phyloP scores from a whole-genome alignment of 2,888 invertebrate species.

The Rhimphoctona megacephalus region DNA sequence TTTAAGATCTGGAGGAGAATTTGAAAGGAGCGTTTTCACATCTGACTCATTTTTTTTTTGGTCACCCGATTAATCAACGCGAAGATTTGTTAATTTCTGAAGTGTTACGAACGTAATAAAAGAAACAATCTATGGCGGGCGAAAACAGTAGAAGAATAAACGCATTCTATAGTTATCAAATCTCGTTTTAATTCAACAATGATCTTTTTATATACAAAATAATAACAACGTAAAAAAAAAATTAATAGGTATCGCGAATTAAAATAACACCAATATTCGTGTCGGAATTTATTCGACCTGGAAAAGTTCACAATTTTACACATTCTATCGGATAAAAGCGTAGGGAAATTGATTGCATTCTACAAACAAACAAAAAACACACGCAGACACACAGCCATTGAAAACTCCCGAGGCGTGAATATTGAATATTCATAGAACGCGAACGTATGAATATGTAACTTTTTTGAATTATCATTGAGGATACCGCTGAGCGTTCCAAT shows the following conservation, averaged over 20 bases:
- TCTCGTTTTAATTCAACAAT: neutral
- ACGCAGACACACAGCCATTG: neutral
- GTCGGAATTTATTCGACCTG: neutral
- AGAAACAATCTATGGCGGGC: too few species aligned
- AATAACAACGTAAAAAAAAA: neutral
- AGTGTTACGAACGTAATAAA: too few species aligned
- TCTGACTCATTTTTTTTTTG: neutral
- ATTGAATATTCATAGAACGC: constrained; percentile 64
- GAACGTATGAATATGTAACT: constrained; percentile 60
- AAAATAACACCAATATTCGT: neutral
- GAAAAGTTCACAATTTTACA: neutral
- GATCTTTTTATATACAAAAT: neutral
- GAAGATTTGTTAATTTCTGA: neutral
- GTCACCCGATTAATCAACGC: neutral
- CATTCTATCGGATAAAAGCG: neutral
- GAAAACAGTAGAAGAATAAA: too few species aligned
- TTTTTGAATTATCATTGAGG: constrained; percentile 48
- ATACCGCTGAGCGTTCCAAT: constrained; percentile 8
- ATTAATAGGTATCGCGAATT: neutral
- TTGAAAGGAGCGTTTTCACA: neutral
- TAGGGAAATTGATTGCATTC: constrained; percentile 16
- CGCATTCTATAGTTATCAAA: neutral
- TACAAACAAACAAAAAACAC: constrained; percentile 8
- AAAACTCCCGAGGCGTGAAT: constrained; percentile 35
- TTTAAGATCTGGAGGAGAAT: neutral